These are phyloP conservation scores for Portevinia maculata DNA, from an alignment of 2,888 invertebrate genomes.

Conservation along the genomic window DNA sequence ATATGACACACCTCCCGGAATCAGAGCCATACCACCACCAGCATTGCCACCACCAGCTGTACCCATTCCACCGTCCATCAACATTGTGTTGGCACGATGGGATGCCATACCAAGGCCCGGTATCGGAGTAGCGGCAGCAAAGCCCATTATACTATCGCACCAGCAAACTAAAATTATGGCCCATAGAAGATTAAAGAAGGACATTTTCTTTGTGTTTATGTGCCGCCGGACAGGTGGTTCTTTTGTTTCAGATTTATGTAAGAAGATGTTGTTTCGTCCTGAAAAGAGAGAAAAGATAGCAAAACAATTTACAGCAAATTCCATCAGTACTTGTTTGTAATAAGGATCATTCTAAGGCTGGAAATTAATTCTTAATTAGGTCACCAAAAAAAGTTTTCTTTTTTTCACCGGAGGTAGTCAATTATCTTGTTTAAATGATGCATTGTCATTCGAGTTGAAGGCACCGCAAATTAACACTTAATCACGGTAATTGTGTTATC, in stretches of 20 bases:
- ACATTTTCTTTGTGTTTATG: conserved; percentile 66
- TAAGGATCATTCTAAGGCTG: conserved; percentile 26
- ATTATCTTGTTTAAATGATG: conserved; percentile 51
- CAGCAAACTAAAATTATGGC: conserved; percentile 69
- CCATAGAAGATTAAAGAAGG: conserved; percentile 73
- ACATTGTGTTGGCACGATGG: conserved; percentile 65
- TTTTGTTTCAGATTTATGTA: conserved; percentile 69
- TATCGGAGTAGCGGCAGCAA: conserved; percentile 47
- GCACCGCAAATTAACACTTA: conserved; percentile 54
- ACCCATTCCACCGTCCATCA: conserved; percentile 59
- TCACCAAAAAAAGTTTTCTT: conserved; percentile 37
- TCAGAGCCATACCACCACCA: conserved; percentile 62
- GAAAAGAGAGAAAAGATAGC: conserved; percentile 6
- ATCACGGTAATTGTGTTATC: conserved; percentile 63
- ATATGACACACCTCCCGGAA: conserved; percentile 76
- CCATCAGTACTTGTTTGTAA: conserved; percentile 10
- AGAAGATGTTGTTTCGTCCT: conserved; percentile 17
- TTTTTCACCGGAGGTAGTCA: neutral
- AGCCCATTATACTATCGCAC: conserved; percentile 61
- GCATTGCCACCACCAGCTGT: conserved; percentile 40
- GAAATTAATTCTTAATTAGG: conserved; percentile 64
- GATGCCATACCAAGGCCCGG: conserved; percentile 49
- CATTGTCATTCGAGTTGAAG: conserved; percentile 53
- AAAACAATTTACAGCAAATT: conserved; percentile 49
- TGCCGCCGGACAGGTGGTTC: conserved; percentile 59